Percentiles rank a stretch among this genome's conserved stretches.
These are phyloP conservation scores for Ceratosolen fusciceps DNA, from an alignment of 1,140 invertebrate species.

Conservation along the genomic window DNA sequence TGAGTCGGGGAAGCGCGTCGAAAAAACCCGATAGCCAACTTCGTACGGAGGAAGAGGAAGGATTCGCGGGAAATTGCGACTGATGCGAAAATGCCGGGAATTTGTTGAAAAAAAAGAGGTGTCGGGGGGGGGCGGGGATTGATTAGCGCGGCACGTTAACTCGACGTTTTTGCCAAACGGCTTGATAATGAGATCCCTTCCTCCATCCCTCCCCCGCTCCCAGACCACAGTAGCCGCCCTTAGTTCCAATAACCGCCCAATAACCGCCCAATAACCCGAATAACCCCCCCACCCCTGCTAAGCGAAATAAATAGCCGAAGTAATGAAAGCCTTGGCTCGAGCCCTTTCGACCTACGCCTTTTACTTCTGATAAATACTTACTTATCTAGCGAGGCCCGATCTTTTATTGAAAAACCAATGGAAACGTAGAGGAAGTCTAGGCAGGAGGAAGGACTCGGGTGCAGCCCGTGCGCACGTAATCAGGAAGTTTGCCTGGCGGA, in stretches of 20 bases:
- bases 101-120: slow-evolving; percentile 13
- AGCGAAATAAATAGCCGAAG: too few species aligned
- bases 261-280: too few species aligned
- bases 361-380: too few species aligned
- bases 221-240: not conserved
- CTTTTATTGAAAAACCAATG: too few species aligned
- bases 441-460: too few species aligned
- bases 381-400: too few species aligned
- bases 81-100: not conserved
- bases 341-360: too few species aligned
- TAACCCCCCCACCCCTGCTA: too few species aligned
- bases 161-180: not conserved
- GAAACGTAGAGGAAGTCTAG: too few species aligned
- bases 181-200: not conserved
- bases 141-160: not conserved
- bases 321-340: too few species aligned
- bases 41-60: not conserved
- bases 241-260: not conserved
- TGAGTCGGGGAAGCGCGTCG: too few species aligned
- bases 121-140: not conserved
- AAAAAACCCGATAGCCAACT: not conserved
- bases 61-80: not conserved
- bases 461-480: slow-evolving; percentile 56
- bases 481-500: slow-evolving; percentile 57
- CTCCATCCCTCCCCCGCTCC: too few species aligned